Evolutionary conservation across 2,797 vertebrate genomes (phyloP).

Genomic region (Acanthurus lineatus): DNA sequence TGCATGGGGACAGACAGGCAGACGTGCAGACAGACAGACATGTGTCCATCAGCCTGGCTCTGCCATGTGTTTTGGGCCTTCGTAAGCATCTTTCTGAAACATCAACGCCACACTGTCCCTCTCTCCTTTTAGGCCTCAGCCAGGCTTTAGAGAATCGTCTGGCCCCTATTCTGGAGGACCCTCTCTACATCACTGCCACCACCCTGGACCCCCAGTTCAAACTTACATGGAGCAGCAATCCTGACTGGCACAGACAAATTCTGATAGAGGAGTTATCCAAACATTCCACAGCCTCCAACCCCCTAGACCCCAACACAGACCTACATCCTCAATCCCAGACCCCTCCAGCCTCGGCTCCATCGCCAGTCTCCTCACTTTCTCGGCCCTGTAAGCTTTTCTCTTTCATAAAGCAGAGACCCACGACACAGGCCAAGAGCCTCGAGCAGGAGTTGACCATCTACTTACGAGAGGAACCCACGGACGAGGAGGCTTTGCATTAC

Average conservation of each 20-base stretch:
- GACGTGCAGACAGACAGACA: constrained; percentile 79
- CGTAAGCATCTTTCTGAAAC: constrained; percentile 88
- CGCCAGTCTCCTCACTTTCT: constrained; percentile 78
- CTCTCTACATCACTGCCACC: constrained; percentile 86
- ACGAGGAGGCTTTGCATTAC: constrained; percentile 88
- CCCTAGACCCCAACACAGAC: constrained; percentile 74
- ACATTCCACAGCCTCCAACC: constrained; percentile 75
- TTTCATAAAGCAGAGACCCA: constrained; percentile 89
- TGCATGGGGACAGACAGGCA: constrained; percentile 81
- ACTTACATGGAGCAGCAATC: constrained; percentile 88
- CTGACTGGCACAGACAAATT: constrained; percentile 87
- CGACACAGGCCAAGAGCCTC: constrained; percentile 86
- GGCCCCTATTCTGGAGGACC: constrained; percentile 84
- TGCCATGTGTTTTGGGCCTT: constrained; percentile 87
- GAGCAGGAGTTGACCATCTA: constrained; percentile 87
- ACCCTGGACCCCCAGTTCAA: constrained; percentile 89
- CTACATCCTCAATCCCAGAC: constrained; percentile 74
- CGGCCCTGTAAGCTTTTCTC: constrained; percentile 88
- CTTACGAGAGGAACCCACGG: constrained; percentile 87
- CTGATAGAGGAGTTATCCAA: constrained; percentile 86
- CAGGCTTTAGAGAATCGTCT: constrained; percentile 83
- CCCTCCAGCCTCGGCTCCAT: constrained; percentile 67
- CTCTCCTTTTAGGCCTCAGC: constrained; percentile 79
- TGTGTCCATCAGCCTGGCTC: constrained; percentile 86
- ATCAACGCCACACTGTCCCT: constrained; percentile 81